A percentile compares a stretch with the other conserved stretches of the same genome.
Evolutionary conservation across 2,888 invertebrate species (phyloP).

Genomic region (Sylvicola fuscatus): DNA sequence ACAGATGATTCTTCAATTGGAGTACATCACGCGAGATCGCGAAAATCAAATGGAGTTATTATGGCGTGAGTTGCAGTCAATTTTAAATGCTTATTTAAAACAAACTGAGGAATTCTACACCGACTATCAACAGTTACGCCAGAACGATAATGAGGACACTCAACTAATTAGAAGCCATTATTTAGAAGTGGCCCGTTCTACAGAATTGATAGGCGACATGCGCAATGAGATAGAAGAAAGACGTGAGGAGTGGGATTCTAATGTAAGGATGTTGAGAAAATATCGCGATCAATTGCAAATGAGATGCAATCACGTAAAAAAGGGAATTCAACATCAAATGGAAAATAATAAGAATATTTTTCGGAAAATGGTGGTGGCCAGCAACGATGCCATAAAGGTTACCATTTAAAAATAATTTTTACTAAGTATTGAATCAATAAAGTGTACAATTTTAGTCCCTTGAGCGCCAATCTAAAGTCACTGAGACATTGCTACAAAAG

Average conservation of each 20-base stretch:
- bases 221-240: conserved; percentile 30
- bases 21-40: conserved; percentile 25
- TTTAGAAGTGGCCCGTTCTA: conserved; percentile 18
- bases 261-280: conserved; percentile 26
- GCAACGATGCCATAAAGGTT: conserved; percentile 35
- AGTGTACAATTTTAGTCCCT: conserved; percentile 22
- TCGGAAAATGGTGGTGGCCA: conserved; percentile 36
- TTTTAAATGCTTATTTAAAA: conserved; percentile 21
- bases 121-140: conserved; percentile 25
- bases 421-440: too few species aligned
- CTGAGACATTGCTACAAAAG: conserved; percentile 37
- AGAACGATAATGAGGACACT: conserved; percentile 24
- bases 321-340: conserved; percentile 29
- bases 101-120: conserved; percentile 25
- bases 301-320: conserved; percentile 31
- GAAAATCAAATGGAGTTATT: conserved; percentile 29
- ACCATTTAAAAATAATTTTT: conserved; percentile 2
- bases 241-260: conserved; percentile 25
- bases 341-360: conserved; percentile 31
- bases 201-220: conserved; percentile 17
- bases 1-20: conserved; percentile 22
- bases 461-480: conserved; percentile 31
- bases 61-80: conserved; percentile 24
- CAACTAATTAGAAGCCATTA: conserved; percentile 19
- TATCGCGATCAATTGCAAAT: conserved; percentile 29